These are phyloP conservation scores for Stenoptilia bipunctidactyla DNA, from an alignment of 2,888 invertebrate genomes.

Conservation along the genomic window DNA sequence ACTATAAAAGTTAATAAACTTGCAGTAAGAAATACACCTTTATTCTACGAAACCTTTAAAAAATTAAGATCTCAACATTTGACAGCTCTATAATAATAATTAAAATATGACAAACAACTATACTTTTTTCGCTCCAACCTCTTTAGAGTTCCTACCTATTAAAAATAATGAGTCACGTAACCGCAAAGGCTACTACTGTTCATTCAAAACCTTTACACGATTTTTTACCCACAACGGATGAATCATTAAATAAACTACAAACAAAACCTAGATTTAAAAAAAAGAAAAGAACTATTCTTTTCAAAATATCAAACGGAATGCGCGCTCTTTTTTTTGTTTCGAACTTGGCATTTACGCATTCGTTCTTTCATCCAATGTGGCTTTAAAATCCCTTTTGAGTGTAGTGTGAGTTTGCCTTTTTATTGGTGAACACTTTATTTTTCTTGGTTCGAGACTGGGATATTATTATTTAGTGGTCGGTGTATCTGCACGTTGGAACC, in stretches of 20 bases:
- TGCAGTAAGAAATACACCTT: too few relatives aligned
- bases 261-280: slow-evolving; percentile 20
- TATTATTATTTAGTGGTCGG: slow-evolving; percentile 50
- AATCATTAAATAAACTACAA: slow-evolving; percentile 8
- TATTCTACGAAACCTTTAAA: too few relatives aligned
- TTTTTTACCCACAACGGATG: too few relatives aligned
- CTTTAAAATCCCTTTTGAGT: slow-evolving; percentile 23
- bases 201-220: too few relatives aligned
- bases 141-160: too few relatives aligned
- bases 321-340: slow-evolving; percentile 21
- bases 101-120: too few relatives aligned
- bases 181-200: too few relatives aligned
- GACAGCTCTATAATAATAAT: too few relatives aligned
- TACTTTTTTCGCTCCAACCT: too few relatives aligned
- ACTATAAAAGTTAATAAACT: too few relatives aligned
- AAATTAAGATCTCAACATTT: too few relatives aligned
- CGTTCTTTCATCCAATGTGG: slow-evolving; percentile 15
- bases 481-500: slow-evolving; percentile 42
- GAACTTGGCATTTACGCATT: slow-evolving; percentile 20
- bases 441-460: slow-evolving; percentile 26
- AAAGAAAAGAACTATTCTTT: slow-evolving; percentile 31
- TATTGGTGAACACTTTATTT: slow-evolving; percentile 32
- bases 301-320: slow-evolving; percentile 30
- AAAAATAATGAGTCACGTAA: too few relatives aligned
- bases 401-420: slow-evolving; percentile 30